Base-by-base conservation (phyloP, 2,797 vertebrate genomes). In the Myotis findleyi region DNA sequence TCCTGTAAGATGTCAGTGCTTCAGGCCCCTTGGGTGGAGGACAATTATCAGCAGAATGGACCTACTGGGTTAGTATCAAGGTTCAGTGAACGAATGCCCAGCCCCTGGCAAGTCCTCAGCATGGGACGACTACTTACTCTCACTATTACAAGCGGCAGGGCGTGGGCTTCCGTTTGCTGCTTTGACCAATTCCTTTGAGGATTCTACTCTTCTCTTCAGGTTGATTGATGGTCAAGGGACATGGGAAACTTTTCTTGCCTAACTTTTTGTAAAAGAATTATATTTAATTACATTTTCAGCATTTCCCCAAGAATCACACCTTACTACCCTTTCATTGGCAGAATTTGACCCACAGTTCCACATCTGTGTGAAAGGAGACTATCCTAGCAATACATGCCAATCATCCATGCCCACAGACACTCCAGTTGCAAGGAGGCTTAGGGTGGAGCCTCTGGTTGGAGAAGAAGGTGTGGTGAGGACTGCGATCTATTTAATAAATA, bases 41-140 rank as follows among this genome's bases (percentile, higher is more conserved):
- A 9, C n/a, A 7, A 25, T 33, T 4, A 14, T 14, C 30, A 23
- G 12, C 13, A 20, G 53, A 14, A 20, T 3, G 25, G n/a, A 33
- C 25, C 38, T 41, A 2, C 0, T 9, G 27, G 36, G 38, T 25
- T 36, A 20, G 16, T 1, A 55, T 18, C 0, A 2, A 33, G n/a
- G 25, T n/a, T 3, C 47, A 47, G 17, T 13, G 12, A 41, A 14
- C 13, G 2, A 10, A 25, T 3, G 84, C 5, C 2, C 1, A 18
- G 12, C 44, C 0, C 23, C 2, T 0, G 2, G n/a, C 0, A 7
- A 2, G 23, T 0, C 17, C 27, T 8, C 2, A 0, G 30, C 0
- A 1, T 0, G 2, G 1, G 30, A 10, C 7, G 2, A 11, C 59
- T 5, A 4, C 30, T 55, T 6, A 21, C 2, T 0, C 0, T 25